These are phyloP conservation scores for human (Homo sapiens) DNA, from an alignment of 2,113 vertebrate species.

Conservation along the genomic window GRCh38 chr9:81553501-81554000, in stretches of 20 bases:
- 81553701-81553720: background rate
- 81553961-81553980: background rate
- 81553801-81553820: slow-evolving; percentile 32
- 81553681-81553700: background rate
- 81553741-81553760: slow-evolving; percentile 32
- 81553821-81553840: slow-evolving; percentile 26
- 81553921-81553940: slow-evolving; percentile 34
- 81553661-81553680: slow-evolving; percentile 11
- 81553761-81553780: background rate
- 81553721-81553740: background rate
- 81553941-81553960: background rate
- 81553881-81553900: background rate
- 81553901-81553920: slow-evolving; percentile 5
- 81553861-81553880: background rate
- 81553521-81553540: too few species aligned
- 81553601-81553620: background rate
- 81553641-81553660: background rate
- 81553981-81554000: background rate
- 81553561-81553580: too few species aligned
- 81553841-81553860: background rate
- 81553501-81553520: too few species aligned
- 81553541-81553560: too few species aligned
- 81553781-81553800: background rate
- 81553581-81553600: too few species aligned
- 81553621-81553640: background rate